Evolutionary conservation across 1,140 invertebrate species (phyloP).

Genomic region (Vanessa tameamea): DNA sequence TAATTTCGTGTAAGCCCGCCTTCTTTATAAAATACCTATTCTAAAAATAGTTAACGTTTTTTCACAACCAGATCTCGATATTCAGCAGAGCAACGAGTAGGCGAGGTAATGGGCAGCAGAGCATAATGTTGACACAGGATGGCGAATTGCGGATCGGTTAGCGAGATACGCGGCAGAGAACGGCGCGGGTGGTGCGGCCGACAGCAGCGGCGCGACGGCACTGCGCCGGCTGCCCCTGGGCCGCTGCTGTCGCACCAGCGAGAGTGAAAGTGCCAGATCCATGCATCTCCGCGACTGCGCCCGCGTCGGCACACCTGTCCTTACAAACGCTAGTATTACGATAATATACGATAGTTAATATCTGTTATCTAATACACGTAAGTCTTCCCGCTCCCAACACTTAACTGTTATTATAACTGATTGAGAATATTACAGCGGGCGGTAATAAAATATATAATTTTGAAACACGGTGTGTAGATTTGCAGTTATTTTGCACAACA

Average conservation of each 20-base stretch:
- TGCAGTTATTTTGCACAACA: slow-evolving; percentile 6
- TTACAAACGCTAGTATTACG: slow-evolving; percentile 48
- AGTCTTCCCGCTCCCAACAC: slow-evolving; percentile 39
- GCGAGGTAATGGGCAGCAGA: slow-evolving; percentile 53
- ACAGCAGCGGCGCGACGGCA: slow-evolving; percentile 68
- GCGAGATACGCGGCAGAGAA: slow-evolving; percentile 42
- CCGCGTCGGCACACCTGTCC: slow-evolving; percentile 60
- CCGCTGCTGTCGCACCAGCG: slow-evolving; percentile 58
- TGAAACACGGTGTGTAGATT: slow-evolving; percentile 9
- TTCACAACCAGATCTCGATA: slow-evolving; percentile 64
- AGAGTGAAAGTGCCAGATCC: slow-evolving; percentile 75
- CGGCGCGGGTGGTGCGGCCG: slow-evolving; percentile 53
- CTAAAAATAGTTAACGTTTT: slow-evolving; percentile 61
- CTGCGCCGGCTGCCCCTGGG: slow-evolving; percentile 51
- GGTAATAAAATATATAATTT: slow-evolving; percentile 10
- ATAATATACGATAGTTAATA: slow-evolving; percentile 47
- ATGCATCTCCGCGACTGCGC: slow-evolving; percentile 58
- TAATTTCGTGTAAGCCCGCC: slow-evolving; percentile 41
- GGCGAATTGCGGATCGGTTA: slow-evolving; percentile 52
- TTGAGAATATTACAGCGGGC: background rate
- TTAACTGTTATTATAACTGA: slow-evolving; percentile 18
- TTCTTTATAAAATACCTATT: slow-evolving; percentile 47
- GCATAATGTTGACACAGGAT: slow-evolving; percentile 63
- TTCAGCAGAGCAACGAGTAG: slow-evolving; percentile 58
- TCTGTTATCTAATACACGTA: slow-evolving; percentile 49